Evolutionary conservation across 2,113 vertebrate species (phyloP).

Genomic region (Stomatorhinus ivindoensis): DNA sequence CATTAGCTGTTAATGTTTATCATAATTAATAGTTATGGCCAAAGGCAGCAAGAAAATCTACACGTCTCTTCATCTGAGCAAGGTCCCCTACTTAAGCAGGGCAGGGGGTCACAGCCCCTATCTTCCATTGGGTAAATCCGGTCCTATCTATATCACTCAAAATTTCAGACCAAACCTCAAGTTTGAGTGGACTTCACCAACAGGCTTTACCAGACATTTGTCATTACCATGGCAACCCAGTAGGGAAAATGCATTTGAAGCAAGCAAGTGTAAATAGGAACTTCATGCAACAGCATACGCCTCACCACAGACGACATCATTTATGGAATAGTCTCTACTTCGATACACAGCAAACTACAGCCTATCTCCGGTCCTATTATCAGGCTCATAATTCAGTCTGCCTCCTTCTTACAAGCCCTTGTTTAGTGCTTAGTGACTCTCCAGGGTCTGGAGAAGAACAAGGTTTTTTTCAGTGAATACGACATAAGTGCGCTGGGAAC

Average conservation of each 20-base stretch:
- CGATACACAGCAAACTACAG: neutral
- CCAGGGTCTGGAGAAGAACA: neutral
- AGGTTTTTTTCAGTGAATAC: neutral
- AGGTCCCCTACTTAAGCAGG: neutral
- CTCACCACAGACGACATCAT: neutral
- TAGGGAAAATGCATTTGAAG: neutral
- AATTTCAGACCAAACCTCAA: neutral
- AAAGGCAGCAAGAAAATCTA: neutral
- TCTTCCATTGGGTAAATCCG: neutral
- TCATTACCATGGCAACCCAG: neutral
- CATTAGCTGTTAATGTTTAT: no score
- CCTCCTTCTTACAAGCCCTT: neutral
- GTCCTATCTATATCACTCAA: neutral
- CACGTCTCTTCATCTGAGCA: neutral
- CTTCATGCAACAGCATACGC: neutral
- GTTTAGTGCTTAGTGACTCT: neutral
- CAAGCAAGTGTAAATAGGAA: neutral
- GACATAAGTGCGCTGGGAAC: neutral
- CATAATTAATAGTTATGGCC: no score
- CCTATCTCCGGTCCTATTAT: neutral
- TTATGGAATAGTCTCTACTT: neutral
- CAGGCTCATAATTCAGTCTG: neutral
- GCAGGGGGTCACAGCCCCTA: neutral
- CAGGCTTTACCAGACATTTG: neutral
- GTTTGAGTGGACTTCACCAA: neutral